Percentiles rank a stretch among this genome's conserved stretches.
Conservation (phyloP, 2,797 vertebrate species). For the Sarcophilus harrisii region DNA sequence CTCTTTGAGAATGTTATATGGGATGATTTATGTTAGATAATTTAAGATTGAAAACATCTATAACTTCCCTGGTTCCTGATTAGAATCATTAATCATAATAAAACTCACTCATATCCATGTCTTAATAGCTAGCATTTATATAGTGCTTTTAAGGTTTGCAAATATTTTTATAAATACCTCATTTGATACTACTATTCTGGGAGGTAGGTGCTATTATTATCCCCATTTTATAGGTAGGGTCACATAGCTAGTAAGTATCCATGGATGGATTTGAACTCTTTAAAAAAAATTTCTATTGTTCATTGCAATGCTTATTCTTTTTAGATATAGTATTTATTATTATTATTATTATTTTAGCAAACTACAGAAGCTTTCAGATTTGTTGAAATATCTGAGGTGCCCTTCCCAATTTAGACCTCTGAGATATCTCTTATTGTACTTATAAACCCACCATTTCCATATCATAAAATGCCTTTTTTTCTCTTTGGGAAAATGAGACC, state of each 20-base stretch:
- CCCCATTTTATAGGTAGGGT: background rate
- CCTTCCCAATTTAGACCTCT: background rate
- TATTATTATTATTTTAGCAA: background rate
- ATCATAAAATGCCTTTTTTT: background rate
- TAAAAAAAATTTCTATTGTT: background rate
- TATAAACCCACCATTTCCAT: background rate
- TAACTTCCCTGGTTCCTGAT: background rate
- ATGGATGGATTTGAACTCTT: background rate
- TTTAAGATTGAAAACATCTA: background rate
- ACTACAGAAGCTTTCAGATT: background rate
- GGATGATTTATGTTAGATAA: background rate
- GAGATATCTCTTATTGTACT: background rate
- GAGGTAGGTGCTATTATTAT: background rate
- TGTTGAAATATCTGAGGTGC: background rate
- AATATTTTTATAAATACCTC: background rate
- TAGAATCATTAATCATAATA: background rate
- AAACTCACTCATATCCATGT: background rate
- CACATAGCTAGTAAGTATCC: background rate
- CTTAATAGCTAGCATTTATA: background rate
- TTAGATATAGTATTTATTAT: background rate
- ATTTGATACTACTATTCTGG: background rate
- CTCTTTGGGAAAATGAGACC: background rate
- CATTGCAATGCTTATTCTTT: background rate
- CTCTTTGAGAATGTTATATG: too few relatives aligned
- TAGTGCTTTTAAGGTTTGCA: background rate